phyloP scores from a whole-genome alignment of 2,888 invertebrate genomes.

The Dasypogon diadema region DNA sequence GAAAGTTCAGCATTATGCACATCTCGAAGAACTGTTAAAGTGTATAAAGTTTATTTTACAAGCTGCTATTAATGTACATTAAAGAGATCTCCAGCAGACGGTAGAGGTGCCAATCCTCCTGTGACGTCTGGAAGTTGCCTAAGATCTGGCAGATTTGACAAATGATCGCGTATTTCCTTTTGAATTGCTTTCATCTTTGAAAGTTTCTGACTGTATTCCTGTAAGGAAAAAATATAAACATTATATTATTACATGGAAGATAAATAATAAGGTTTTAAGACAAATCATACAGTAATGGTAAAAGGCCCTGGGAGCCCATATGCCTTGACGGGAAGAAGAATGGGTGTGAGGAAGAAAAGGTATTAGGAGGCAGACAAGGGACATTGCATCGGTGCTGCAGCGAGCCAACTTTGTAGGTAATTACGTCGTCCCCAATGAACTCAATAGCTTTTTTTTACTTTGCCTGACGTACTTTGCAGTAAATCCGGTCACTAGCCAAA shows the following conservation, averaged over 20 bases:
- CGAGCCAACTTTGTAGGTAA: no score
- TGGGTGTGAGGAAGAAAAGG: neutral
- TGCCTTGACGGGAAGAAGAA: no score
- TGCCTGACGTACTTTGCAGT: neutral
- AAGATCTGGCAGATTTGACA: conserved; percentile 93
- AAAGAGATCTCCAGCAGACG: conserved; percentile 95
- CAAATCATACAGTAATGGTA: no score
- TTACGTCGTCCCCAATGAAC: neutral
- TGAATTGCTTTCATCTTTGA: conserved; percentile 88
- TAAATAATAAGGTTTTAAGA: no score
- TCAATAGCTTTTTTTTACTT: neutral
- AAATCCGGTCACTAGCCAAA: neutral
- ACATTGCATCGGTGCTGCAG: no score
- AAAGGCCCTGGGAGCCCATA: no score
- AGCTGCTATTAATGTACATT: conserved; percentile 71
- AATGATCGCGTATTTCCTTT: conserved; percentile 91
- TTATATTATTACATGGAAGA: no score
- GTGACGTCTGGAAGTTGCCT: conserved; percentile 93
- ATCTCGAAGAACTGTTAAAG: neutral
- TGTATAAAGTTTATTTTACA: neutral
- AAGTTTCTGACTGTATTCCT: conserved; percentile 94
- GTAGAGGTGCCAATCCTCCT: conserved; percentile 91
- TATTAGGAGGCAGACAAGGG: neutral
- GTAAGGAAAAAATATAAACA: no score
- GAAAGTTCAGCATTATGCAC: neutral